Evolutionary conservation across 2,888 invertebrate genomes (phyloP), one percentile per base, ranked within the genome.

Genomic region (Macaria notata): DNA sequence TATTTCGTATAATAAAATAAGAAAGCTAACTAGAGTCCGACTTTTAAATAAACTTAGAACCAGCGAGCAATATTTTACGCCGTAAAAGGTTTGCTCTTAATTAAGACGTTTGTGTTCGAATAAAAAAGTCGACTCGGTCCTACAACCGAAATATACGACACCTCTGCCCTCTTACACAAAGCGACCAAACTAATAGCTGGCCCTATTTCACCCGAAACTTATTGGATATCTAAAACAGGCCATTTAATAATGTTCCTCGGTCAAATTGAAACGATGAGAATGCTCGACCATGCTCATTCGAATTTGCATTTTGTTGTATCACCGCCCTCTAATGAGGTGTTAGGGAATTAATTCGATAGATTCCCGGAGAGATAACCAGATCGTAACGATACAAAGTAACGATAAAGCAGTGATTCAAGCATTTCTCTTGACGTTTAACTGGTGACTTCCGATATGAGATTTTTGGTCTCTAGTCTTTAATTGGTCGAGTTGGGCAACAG

Each of bases 291-390:
- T 73, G 69, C 76, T 81, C 79, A 73, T 73, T 77, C 76, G 75
- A 79, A 88, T 89, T 88, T 88, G 88, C 89, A 89, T 90, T 85
- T 85, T 66, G 78, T 81, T 81, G 83, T 77, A 73, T 68, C 67
- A 71, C 68, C 67, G 63, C 79, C 83, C 86, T 79, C 84, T 90
- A 88, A 89, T 88, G 85, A 88, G 84, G 89, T 89, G 89, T 87
- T 83, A 83, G 79, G 65, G 73, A 84, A 88, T 88, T 88, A 88
- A 89, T 88, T 75, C 78, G 70, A 71, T 62, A 81, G 89, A 89
- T 88, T 73, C 77, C 69, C 58, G 63, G 64, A 60, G 63, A 76
- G 86, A 87, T 88, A 86, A 81, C 70, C 69, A 82, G 81, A 84
- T 88, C 70, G 71, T 65, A 64, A 68, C 69, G n/a, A n/a, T n/a